These are phyloP conservation scores for Ophioderma brevispina DNA, from an alignment of 35 echinoderm and acorn worm genomes.

Conservation along the genomic window DNA sequence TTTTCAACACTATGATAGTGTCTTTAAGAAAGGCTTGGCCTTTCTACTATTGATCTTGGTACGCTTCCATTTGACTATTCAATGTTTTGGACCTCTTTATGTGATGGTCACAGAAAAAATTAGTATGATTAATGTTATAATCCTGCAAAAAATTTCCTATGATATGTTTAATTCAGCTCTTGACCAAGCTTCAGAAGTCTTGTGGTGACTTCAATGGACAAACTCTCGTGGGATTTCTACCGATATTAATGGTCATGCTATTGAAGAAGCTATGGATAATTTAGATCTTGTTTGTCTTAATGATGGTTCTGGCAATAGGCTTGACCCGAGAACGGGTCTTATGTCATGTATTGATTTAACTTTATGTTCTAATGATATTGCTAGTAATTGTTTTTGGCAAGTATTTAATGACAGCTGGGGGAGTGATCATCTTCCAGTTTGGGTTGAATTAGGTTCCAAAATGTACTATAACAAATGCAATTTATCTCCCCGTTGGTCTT, in stretches of 20 bases:
- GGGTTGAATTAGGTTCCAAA: not conserved
- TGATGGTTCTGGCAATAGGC: not conserved
- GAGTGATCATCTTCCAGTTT: not conserved
- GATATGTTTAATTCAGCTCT: not conserved
- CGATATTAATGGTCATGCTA: not conserved
- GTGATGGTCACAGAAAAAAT: not conserved
- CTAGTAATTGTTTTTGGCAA: not conserved
- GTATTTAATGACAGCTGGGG: not conserved
- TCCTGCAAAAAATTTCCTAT: not conserved
- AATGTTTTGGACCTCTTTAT: not conserved
- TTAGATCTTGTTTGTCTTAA: constrained; percentile 3
- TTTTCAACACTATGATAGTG: no score
- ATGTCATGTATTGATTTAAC: constrained; percentile 16
- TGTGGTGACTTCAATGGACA: constrained; percentile 31
- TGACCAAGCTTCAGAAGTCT: not conserved
- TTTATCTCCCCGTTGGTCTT: not conserved
- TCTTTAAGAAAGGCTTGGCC: not conserved
- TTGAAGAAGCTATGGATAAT: constrained; percentile 17
- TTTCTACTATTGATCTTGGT: no score
- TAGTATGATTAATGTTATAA: constrained; percentile 16
- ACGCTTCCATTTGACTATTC: no score
- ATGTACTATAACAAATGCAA: not conserved
- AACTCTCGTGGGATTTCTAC: constrained; percentile 5
- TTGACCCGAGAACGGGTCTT: not conserved
- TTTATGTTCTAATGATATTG: not conserved